Conservation (phyloP, 2,888 invertebrate species). For the Lepidonotus clava region DNA sequence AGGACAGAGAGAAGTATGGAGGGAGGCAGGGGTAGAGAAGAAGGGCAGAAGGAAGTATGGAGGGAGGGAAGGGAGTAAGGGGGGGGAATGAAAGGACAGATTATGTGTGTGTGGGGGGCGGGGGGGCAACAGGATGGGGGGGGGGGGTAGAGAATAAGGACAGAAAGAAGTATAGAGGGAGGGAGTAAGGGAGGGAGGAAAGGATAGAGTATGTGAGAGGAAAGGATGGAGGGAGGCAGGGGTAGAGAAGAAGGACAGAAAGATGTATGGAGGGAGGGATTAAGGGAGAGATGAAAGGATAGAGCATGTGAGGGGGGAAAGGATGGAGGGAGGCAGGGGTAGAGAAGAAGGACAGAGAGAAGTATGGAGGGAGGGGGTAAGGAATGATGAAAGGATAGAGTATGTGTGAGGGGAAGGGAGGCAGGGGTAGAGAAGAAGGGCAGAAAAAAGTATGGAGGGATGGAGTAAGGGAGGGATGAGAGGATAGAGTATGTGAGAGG, state of each 20-base stretch:
- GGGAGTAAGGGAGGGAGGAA: neutral
- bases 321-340: too few species aligned
- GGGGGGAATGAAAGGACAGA: too few species aligned
- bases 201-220: neutral
- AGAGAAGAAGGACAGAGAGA: neutral
- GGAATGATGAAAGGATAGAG: neutral
- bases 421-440: too few species aligned
- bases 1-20: too few species aligned
- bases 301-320: too few species aligned
- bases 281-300: neutral
- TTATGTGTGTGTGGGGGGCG: too few species aligned
- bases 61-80: too few species aligned
- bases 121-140: neutral
- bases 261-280: neutral
- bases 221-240: constrained; percentile 19
- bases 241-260: neutral
- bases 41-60: too few species aligned
- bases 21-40: too few species aligned
- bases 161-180: too few species aligned
- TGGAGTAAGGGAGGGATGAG: neutral
- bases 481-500: constrained; percentile 1
- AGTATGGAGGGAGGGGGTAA: neutral
- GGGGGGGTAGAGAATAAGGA: too few species aligned
- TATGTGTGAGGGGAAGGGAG: too few species aligned
- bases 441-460: neutral